A percentile compares a stretch with the other conserved stretches of the same genome.
phyloP scores from a whole-genome alignment of 2,797 vertebrate genomes.

The Buceros bicornis region DNA sequence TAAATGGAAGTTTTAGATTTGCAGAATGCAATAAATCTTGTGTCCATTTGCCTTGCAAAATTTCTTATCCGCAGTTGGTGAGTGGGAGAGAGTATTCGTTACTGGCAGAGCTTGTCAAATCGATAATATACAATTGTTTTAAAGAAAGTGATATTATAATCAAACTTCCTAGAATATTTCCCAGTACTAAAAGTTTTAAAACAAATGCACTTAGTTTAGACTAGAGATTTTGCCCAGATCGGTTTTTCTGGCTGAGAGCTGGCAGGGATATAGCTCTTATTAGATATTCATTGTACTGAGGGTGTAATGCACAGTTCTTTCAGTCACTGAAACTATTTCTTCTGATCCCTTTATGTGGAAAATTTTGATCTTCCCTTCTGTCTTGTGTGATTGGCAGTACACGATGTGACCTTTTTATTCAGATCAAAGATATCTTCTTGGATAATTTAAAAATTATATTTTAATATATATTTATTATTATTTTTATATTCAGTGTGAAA shows the following conservation, averaged over 20 bases:
- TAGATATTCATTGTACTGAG: background rate
- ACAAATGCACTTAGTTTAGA: background rate
- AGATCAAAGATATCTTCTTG: background rate
- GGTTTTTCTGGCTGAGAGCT: background rate
- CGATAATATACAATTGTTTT: constrained; percentile 47
- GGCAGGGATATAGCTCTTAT: background rate
- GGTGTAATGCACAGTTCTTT: background rate
- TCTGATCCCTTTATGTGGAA: background rate
- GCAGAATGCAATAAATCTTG: constrained; percentile 43
- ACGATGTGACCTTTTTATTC: background rate
- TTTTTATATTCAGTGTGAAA: constrained; percentile 5
- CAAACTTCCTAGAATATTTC: constrained; percentile 42
- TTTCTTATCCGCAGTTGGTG: constrained; percentile 61
- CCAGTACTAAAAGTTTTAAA: constrained; percentile 10
- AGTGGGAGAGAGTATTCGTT: constrained; percentile 66
- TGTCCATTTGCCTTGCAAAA: constrained; percentile 59
- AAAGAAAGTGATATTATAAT: constrained; percentile 25
- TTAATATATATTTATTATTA: background rate
- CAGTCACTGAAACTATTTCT: constrained; percentile 8
- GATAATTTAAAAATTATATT: no score
- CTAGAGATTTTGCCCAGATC: background rate
- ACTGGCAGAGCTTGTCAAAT: constrained; percentile 50
- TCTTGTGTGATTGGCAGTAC: background rate
- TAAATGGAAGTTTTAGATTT: constrained; percentile 26
- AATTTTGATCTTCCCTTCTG: background rate